These are phyloP conservation scores for Nyctibius grandis DNA, from an alignment of 2,797 vertebrate genomes.

Conservation along the genomic window DNA sequence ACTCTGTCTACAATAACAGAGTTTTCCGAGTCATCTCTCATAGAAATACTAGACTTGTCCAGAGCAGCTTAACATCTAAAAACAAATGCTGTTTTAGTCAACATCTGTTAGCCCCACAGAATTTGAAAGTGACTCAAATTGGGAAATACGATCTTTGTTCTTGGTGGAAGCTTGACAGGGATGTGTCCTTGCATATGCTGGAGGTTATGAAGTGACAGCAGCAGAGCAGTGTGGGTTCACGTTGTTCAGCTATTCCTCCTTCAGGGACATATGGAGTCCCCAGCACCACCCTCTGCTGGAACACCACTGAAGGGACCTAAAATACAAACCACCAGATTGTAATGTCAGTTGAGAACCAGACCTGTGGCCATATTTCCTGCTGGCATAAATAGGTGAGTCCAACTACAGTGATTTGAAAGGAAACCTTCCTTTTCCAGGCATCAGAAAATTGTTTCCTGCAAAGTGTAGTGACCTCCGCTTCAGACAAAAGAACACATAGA, in stretches of 20 bases:
- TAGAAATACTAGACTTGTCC: neutral
- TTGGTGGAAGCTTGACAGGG: neutral
- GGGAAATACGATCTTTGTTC: neutral
- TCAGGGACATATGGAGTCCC: fast-evolving
- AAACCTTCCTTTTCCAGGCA: neutral
- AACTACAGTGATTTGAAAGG: neutral
- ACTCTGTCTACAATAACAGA: neutral
- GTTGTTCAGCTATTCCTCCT: neutral
- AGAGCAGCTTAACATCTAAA: neutral
- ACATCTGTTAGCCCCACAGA: neutral
- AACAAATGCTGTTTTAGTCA: neutral
- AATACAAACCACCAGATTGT: neutral
- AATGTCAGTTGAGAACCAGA: neutral
- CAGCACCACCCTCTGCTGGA: neutral
- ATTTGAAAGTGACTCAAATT: neutral
- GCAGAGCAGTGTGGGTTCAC: neutral
- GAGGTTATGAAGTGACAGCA: neutral
- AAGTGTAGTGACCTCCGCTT: neutral
- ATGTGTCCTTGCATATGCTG: fast-evolving
- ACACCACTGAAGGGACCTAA: neutral
- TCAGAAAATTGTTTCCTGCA: neutral
- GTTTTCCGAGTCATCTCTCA: neutral
- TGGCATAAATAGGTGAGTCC: neutral
- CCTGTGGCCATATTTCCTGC: neutral
- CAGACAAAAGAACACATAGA: neutral